Evolutionary conservation across 2,113 vertebrate genomes (phyloP), one percentile per base, ranked within the genome.

Genomic region (Urocitellus parryii): DNA sequence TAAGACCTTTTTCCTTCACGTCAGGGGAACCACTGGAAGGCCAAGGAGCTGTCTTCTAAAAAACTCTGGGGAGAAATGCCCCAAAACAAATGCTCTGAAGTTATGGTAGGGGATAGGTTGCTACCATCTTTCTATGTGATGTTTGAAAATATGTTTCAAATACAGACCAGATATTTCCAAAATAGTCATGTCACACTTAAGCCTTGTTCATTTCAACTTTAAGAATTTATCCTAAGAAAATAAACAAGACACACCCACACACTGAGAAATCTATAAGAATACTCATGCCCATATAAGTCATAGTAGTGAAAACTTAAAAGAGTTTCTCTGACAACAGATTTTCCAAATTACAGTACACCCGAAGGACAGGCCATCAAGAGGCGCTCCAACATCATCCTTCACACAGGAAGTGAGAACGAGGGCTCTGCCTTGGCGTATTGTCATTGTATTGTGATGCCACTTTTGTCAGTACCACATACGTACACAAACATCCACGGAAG

Each of bases 291-390:
- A 22, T 16, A 11, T 29, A 81, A 73, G 14, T n/a, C 72, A 34
- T 4, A 10, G 34, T 24, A 37, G 2, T 20, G 22, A 56, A 63
- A 67, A 56, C 56, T 8, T 58, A 17, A 42, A 17, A 42, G 89
- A 34, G 53, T 56, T 12, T 42, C 17, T 63, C 65, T 24, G 24
- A 24, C 17, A 34, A 4, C 73, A 39, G 39, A 42, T 29, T 10
- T 61, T 42, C 42, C 61, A 4, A 22, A 25, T 29, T 8, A 3
- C 4, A 14, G 2, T 2, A 1, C 27, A 0, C 4, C 25, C 0
- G 1, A 14, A 61, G 0, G 17, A 6, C 0, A n/a, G 18, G 11
- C 25, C 1, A 17, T 0, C 61, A 11, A 14, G 22, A 37, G 18
- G 29, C 0, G 1, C 56, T 37, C 16, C 14, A 4, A 7, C 12